A percentile compares a stretch with the other conserved stretches of the same genome.
Conservation (phyloP, 2,888 invertebrate genomes). For the Idaea biselata region DNA sequence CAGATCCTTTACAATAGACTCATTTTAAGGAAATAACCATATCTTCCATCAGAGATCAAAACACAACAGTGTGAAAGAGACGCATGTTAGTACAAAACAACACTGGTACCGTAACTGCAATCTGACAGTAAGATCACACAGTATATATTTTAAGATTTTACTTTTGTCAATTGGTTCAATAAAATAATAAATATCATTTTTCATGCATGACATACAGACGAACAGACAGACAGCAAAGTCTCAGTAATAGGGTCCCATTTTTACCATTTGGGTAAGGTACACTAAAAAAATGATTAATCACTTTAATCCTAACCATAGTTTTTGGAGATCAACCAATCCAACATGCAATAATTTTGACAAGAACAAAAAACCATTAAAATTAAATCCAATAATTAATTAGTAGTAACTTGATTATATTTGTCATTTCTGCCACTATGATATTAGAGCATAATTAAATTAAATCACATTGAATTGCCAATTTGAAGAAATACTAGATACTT, state of each 20-base stretch:
- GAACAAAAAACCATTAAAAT: background rate
- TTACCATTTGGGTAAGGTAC: too few species aligned
- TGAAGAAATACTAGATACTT: background rate
- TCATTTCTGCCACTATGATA: conserved; percentile 2
- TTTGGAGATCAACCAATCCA: background rate
- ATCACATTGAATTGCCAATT: background rate
- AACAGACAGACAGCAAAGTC: too few species aligned
- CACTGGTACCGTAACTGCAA: background rate
- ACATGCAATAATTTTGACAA: background rate
- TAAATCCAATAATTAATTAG: background rate
- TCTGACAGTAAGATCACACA: too few species aligned
- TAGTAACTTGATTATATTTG: conserved; percentile 1
- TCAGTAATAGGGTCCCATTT: too few species aligned
- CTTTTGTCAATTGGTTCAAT: background rate
- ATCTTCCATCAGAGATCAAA: background rate
- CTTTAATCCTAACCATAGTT: background rate
- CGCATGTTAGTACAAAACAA: background rate
- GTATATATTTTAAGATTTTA: background rate
- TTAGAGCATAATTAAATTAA: background rate
- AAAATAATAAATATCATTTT: background rate
- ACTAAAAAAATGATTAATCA: too few species aligned
- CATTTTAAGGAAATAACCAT: background rate
- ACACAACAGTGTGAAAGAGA: background rate
- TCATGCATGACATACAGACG: too few species aligned
- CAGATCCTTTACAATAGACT: background rate